Evolutionary conservation across 2,888 invertebrate genomes (phyloP), one percentile per base, ranked within the genome.

Genomic region (Formica aserva): DNA sequence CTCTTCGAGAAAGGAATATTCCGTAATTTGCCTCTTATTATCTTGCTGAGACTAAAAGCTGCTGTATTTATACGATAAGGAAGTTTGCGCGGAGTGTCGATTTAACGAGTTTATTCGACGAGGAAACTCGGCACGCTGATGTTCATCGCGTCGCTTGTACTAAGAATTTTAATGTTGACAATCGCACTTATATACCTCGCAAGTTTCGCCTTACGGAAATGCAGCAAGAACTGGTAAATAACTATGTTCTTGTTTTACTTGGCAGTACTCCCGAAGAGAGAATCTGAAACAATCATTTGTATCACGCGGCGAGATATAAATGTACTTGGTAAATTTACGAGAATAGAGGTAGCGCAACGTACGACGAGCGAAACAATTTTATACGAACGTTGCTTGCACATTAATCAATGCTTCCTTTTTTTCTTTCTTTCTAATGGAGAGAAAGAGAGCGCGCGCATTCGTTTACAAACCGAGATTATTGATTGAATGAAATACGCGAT

Each of bases 1-100:
- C n/a, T 45, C 45, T 22, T 45, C 15, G 67, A 76, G 66, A 81
- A 74, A 85, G 18, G 45, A 82, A 57, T 82, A 80, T 85, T 48
- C 26, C 55, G 74, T 82, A 83, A 88, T 87, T 85, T 85, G 80
- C 87, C 76, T 89, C 80, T 75, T 82, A 83, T 87, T 85, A 80
- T 55, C 66, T n/a, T 55, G 60, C 76, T 63, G 55, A 32, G 66
- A 62, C 74, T 69, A 78, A 72, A 78, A 75, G 76, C 81, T 76
- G 74, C 83, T 65, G 38, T 41, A 62, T 62, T 67, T 63, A 32
- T 11, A 67, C 65, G 77, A 85, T 75, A 78, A 83, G 85, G 60
- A 85, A 69, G 71, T 75, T 75, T 60, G 67, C 29, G 60, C 29
- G 45, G 45, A 48, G 80, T 72, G 83, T 76, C 85, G 86, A 86